These are phyloP conservation scores for Lucifuga dentata DNA, from an alignment of 2,113 vertebrate species.

Conservation along the genomic window DNA sequence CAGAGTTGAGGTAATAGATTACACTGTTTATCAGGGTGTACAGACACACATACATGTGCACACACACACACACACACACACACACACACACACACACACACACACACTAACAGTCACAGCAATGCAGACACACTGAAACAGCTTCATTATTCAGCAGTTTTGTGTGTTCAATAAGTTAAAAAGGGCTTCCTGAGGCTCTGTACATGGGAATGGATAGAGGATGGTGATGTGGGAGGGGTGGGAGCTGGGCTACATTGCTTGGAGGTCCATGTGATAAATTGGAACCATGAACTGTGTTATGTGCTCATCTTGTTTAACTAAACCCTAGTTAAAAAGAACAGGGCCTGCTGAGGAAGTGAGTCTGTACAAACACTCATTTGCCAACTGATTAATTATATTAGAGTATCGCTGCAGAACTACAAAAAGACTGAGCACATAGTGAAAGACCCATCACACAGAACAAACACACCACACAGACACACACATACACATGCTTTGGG, in stretches of 20 bases:
- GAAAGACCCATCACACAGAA: constrained; percentile 48
- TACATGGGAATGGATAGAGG: constrained; percentile 25
- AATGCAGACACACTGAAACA: constrained; percentile 7
- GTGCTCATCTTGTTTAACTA: constrained; percentile 66
- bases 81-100: neutral
- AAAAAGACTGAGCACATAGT: constrained; percentile 34
- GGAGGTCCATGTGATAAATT: constrained; percentile 63
- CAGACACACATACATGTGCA: neutral
- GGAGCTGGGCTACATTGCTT: constrained; percentile 38
- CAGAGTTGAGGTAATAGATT: constrained; percentile 38
- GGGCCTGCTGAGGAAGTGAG: constrained; percentile 62
- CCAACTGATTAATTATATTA: constrained; percentile 73
- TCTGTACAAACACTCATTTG: constrained; percentile 72
- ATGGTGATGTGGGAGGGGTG: constrained; percentile 1
- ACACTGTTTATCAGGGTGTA: constrained; percentile 7
- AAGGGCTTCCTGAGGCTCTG: constrained; percentile 39
- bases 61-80: constrained; percentile 19
- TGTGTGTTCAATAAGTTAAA: constrained; percentile 51
- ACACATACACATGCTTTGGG: constrained; percentile 9
- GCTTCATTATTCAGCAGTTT: constrained; percentile 51
- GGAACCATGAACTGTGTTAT: constrained; percentile 50
- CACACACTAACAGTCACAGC: constrained; percentile 1
- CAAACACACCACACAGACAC: constrained; percentile 36
- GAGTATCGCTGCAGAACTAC: constrained; percentile 38
- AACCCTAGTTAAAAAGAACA: constrained; percentile 68